phyloP scores from a whole-genome alignment of 2,797 vertebrate species.

The Philypnodon macrostomus region DNA sequence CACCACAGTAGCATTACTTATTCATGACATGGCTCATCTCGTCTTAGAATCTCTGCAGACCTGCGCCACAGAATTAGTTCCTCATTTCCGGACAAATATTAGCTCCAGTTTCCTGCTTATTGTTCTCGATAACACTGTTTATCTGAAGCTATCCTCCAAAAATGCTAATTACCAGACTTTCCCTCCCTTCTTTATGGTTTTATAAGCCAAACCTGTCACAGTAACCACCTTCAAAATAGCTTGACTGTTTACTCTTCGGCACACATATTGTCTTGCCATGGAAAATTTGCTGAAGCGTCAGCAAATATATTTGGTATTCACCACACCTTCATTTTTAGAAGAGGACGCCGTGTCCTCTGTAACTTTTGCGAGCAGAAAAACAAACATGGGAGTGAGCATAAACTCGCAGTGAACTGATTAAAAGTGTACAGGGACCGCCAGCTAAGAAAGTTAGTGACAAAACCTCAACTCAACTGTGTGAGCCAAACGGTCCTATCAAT shows the following conservation, averaged over 20 bases:
- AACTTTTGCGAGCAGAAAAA: constrained; percentile 62
- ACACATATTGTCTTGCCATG: constrained; percentile 48
- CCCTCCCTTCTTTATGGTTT: constrained; percentile 48
- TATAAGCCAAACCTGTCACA: constrained; percentile 62
- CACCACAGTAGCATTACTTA: constrained; percentile 62
- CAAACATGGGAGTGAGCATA: constrained; percentile 49
- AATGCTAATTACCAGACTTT: constrained; percentile 58
- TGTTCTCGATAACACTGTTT: constrained; percentile 65
- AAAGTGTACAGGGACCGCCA: constrained; percentile 31
- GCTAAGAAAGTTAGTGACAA: constrained; percentile 41
- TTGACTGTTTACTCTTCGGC: constrained; percentile 58
- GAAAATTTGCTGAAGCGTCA: constrained; percentile 57
- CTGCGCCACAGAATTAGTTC: constrained; percentile 64
- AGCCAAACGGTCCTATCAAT: constrained; percentile 11
- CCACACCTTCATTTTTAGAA: constrained; percentile 50
- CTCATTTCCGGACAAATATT: constrained; percentile 72
- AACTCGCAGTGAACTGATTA: constrained; percentile 61
- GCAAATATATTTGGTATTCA: constrained; percentile 63
- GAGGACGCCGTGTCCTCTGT: constrained; percentile 63
- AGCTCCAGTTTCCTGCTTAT: constrained; percentile 56
- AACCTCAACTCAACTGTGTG: constrained; percentile 34
- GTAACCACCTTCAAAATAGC: constrained; percentile 54
- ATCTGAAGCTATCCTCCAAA: constrained; percentile 60
- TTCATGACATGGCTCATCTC: constrained; percentile 66
- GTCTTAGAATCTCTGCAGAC: constrained; percentile 61